Percentiles rank a stretch among this genome's conserved stretches.
Conservation (phyloP, 2,797 vertebrate species). For the Chiroxiphia lanceolata region DNA sequence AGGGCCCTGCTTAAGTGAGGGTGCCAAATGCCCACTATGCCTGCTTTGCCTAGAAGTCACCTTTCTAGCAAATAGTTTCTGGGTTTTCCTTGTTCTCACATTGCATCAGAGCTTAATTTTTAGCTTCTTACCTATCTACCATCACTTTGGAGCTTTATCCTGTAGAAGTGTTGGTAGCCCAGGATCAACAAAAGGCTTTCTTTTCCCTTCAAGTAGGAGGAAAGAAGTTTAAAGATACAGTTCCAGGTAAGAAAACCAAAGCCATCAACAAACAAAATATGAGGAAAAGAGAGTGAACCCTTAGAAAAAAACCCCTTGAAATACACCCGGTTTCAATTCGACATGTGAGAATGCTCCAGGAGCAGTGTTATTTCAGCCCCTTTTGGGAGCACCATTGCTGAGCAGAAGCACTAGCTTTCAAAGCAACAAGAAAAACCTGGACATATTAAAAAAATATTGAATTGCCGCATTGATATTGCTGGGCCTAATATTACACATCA, state of each 20-base stretch:
- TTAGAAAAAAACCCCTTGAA: neutral
- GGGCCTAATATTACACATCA: neutral
- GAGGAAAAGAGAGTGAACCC: neutral
- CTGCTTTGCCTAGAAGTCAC: neutral
- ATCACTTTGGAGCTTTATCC: neutral
- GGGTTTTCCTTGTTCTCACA: neutral
- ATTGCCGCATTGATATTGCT: neutral
- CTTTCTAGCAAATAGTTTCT: neutral
- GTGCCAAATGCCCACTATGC: neutral
- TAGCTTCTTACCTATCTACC: neutral
- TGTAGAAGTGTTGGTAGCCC: neutral
- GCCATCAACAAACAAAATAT: neutral
- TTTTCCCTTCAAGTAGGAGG: neutral
- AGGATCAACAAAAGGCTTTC: neutral
- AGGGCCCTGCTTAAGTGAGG: neutral
- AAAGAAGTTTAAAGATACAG: neutral
- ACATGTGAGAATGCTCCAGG: neutral
- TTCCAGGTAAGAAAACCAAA: neutral
- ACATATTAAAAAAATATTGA: constrained; percentile 11
- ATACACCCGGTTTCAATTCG: neutral
- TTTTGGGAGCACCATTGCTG: neutral
- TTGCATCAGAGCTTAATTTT: neutral
- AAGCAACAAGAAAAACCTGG: constrained; percentile 33
- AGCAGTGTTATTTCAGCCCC: neutral
- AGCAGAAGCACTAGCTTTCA: neutral